Evolutionary conservation across 2,888 invertebrate species (phyloP), one percentile per base, ranked within the genome.

Genomic region (Pediacus dermestoides): DNA sequence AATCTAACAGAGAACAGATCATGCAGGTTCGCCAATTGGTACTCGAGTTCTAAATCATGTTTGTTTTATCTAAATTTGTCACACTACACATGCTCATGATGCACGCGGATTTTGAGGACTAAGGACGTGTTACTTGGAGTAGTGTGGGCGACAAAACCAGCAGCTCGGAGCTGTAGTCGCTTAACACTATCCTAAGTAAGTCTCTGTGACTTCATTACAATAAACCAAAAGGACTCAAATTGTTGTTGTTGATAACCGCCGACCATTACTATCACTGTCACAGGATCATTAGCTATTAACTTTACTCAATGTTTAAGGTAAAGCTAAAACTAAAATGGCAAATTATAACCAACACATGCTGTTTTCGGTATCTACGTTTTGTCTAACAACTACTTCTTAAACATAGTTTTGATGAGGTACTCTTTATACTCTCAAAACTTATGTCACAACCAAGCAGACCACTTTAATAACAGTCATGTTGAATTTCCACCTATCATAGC

Each of bases 121-220:
- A 43, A 44, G 49, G 33, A 34, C 16, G 35, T 34, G 32, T 44
- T 37, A 37, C 31, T 41, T 42, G 8, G 27, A 31, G 34, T 39
- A 41, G 18, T 16, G 23, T 30, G 27, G 28, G 13, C 12, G 26
- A 14, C 37, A 16, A 15, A n/a, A 30, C 10, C 23, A 34, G 10
- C 33, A 8, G 32, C 11, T 22, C n/a, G 9, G 16, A 28, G 32
- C 43, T 33, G 39, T 34, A 35, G 37, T 39, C 31, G 37, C 37
- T 42, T 37, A 30, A 39, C 30, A 36, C 36, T 46, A 40, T 48
- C 22, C 42, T 45, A 47, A 46, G 33, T 39, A 45, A 58, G 69
- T 68, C 69, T 68, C 69, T 67, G 67, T 69, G 67, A 69, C 69
- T 69, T 65, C 57, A 67, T 66, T 63, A 66, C 66, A 64, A 60